Percentiles rank a stretch among this genome's conserved stretches.
phyloP scores from a whole-genome alignment of 53 echinoderm and acorn worm genomes.

The Crossaster papposus region DNA sequence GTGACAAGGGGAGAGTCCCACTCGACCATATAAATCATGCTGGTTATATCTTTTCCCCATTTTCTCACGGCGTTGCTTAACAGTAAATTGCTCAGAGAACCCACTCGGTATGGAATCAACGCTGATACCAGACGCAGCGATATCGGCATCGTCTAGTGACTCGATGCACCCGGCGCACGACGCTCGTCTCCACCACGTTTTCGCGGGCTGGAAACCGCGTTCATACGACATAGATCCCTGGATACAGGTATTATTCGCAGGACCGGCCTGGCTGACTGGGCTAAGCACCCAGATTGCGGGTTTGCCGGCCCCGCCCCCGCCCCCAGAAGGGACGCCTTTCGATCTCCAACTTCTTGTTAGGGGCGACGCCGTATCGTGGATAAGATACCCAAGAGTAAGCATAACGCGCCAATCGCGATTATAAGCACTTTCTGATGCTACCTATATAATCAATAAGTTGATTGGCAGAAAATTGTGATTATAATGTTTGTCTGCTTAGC shows the following conservation, averaged over 20 bases:
- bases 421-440: too few species aligned
- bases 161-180: neutral
- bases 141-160: neutral
- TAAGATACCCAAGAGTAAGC: slow-evolving; percentile 18
- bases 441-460: neutral
- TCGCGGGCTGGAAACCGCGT: slow-evolving; percentile 2
- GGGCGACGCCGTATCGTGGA: neutral
- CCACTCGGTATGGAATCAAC: slow-evolving; percentile 21
- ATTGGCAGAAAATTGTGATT: too few species aligned
- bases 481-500: too few species aligned
- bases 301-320: neutral
- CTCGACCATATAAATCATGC: too few species aligned
- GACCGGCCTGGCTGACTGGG: neutral
- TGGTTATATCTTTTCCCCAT: too few species aligned
- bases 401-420: neutral
- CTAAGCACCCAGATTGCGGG: slow-evolving; percentile 15
- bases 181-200: slow-evolving; percentile 1
- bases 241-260: neutral
- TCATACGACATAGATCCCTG: neutral
- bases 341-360: slow-evolving; percentile 9
- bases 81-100: slow-evolving; percentile 18
- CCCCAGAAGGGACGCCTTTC: neutral
- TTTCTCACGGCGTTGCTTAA: neutral
- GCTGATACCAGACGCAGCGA: neutral
- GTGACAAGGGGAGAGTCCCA: too few species aligned